These are phyloP conservation scores for Ptiloglossa arizonensis DNA, from an alignment of 1,140 invertebrate species.

Conservation along the genomic window DNA sequence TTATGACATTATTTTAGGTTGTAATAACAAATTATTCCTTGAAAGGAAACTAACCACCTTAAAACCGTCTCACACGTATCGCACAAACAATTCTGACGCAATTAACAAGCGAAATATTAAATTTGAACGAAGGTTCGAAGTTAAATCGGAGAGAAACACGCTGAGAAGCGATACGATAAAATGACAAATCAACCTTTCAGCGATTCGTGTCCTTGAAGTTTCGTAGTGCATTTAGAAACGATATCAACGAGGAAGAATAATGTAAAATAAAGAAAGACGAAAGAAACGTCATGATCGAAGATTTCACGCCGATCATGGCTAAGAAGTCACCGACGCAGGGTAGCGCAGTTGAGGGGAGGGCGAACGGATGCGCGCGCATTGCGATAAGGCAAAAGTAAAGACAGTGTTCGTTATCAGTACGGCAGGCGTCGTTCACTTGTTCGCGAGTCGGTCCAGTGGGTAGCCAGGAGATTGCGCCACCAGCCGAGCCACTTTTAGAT, in stretches of 20 bases:
- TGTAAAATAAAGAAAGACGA: not conserved
- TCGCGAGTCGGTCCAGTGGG: slow-evolving; percentile 58
- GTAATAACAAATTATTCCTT: not conserved
- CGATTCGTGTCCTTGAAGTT: too few relatives aligned
- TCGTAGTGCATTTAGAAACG: too few relatives aligned
- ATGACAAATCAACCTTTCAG: too few relatives aligned
- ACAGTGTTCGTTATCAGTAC: slow-evolving; percentile 63
- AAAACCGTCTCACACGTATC: not conserved
- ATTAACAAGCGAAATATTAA: too few relatives aligned
- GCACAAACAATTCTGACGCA: not conserved
- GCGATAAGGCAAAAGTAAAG: slow-evolving; percentile 53
- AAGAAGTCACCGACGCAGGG: not conserved
- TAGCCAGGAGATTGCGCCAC: slow-evolving; percentile 74
- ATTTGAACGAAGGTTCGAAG: too few relatives aligned
- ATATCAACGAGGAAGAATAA: too few relatives aligned
- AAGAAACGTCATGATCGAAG: not conserved
- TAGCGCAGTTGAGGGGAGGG: not conserved
- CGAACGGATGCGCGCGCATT: slow-evolving; percentile 57
- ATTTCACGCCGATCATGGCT: slow-evolving; percentile 22
- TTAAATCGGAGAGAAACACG: too few relatives aligned
- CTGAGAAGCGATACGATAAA: too few relatives aligned
- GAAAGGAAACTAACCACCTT: not conserved
- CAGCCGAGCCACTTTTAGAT: slow-evolving; percentile 77
- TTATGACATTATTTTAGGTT: not conserved
- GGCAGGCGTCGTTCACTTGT: slow-evolving; percentile 53